Evolutionary conservation across 1,140 invertebrate genomes (phyloP), one percentile per base, ranked within the genome.

Genomic region (Stenopsyche tienmushanensis): DNA sequence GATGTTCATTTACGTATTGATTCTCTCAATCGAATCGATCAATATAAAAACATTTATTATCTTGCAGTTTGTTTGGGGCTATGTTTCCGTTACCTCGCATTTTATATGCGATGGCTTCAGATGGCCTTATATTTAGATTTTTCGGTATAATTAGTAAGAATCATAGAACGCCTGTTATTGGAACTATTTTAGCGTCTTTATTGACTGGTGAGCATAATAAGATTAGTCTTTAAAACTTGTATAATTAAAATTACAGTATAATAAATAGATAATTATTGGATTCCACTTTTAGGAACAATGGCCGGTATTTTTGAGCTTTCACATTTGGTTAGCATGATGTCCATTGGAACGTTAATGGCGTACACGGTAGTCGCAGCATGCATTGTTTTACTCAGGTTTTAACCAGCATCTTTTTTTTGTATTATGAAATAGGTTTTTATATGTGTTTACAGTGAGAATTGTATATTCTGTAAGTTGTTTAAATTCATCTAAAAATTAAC

Each of bases 271-370:
- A n/a, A n/a, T n/a, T n/a, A n/a, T n/a, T n/a, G n/a, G n/a, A n/a
- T n/a, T n/a, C n/a, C n/a, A n/a, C n/a, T n/a, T n/a, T n/a, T n/a
- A 86, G 93, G 89, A 47, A 55, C 88, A 0, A 93, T 97, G 87
- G 90, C 94, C 0, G 84, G 90, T 7, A 73, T 97, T 18, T 96
- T 98, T 75, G 87, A 96, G 76, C 74, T 97, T 24, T 84, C 91
- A 15, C 90, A 94, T 74, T 79, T 98, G 23, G 92, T 97, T 10
- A 91, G 95, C 71, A 94, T 98, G 89, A 93, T 97, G 87, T 96
- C 93, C 0, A 97, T 98, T 71, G 95, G 95, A 47, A 97, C 95
- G 0, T 77, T 98, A 0, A 79, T 97, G 45, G 95, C 95, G 0
- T 97, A 97, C 75, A 91, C 93, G 3, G 89, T 97, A 44, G 95